phyloP scores from a whole-genome alignment of 1,140 invertebrate species.

The Diprion similis region DNA sequence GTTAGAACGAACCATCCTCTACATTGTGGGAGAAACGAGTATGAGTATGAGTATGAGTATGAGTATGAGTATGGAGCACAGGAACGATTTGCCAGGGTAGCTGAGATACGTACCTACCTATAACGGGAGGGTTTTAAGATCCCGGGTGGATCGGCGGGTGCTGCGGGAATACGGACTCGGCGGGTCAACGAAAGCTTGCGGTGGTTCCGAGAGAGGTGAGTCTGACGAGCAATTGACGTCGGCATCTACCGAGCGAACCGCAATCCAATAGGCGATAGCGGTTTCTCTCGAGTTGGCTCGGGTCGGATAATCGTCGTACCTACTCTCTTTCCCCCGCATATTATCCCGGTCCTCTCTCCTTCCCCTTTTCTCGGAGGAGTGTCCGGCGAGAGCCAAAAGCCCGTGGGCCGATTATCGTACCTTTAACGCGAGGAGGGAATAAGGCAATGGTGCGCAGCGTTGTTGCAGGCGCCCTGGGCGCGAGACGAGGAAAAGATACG shows the following conservation, averaged over 20 bases:
- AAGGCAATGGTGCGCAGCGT: background rate
- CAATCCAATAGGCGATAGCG: constrained; percentile 7
- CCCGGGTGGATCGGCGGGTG: background rate
- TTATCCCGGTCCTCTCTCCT: background rate
- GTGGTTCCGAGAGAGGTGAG: background rate
- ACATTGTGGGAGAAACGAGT: background rate
- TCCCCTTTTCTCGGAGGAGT: background rate
- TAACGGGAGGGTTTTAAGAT: background rate
- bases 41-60: constrained; percentile 5
- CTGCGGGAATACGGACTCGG: background rate
- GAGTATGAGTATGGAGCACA: background rate
- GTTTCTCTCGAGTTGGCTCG: background rate
- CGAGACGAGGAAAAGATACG: background rate
- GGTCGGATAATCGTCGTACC: background rate
- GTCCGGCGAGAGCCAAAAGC: background rate
- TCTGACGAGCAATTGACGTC: constrained; percentile 3
- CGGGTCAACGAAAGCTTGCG: background rate
- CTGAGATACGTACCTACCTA: background rate
- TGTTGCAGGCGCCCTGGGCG: constrained; percentile 1
- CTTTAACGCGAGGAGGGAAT: background rate
- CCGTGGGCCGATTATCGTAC: background rate
- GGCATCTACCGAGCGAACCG: background rate
- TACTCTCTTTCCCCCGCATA: background rate
- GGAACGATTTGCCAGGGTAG: background rate
- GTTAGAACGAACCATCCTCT: background rate